Evolutionary conservation across 30 jellyfish, hydroid and myxozoan species (phyloP).

Genomic region (Clytia hemisphaerica): DNA sequence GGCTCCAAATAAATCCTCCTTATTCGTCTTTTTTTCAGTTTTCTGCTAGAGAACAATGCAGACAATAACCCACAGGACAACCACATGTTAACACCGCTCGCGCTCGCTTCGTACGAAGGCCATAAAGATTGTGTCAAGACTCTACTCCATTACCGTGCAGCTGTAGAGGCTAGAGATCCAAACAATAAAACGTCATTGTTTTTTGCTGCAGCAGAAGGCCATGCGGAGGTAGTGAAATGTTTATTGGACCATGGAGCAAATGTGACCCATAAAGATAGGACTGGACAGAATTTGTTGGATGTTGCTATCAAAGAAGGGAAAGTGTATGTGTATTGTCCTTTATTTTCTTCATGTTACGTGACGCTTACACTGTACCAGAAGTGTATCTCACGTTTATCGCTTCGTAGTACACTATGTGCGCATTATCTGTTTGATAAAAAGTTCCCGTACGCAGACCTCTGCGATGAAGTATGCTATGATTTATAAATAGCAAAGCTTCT

Average conservation of each 20-base stretch:
- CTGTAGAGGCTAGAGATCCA: constrained; percentile 35
- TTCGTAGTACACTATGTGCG: too few relatives aligned
- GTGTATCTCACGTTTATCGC: too few relatives aligned
- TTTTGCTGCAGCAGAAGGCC: constrained; percentile 45
- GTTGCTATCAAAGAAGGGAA: constrained; percentile 45
- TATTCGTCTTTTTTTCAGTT: too few relatives aligned
- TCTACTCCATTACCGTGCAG: constrained; percentile 34
- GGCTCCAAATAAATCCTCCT: too few relatives aligned
- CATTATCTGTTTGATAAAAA: too few relatives aligned
- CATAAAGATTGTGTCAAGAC: constrained; percentile 32
- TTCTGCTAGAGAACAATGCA: too few relatives aligned
- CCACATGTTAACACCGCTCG: constrained; percentile 66
- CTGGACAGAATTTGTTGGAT: constrained; percentile 54
- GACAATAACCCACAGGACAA: too few relatives aligned
- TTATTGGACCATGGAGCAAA: constrained; percentile 36
- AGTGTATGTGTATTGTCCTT: constrained; percentile 29
- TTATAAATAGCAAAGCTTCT: too few relatives aligned
- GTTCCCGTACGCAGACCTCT: too few relatives aligned
- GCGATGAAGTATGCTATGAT: too few relatives aligned
- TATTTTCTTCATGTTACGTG: too few relatives aligned
- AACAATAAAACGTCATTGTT: constrained; percentile 39
- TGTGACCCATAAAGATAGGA: constrained; percentile 21
- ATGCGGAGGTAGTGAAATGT: constrained; percentile 22
- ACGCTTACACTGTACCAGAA: too few relatives aligned
- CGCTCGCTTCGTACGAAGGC: constrained; percentile 49